These are phyloP conservation scores for Drosophila paramelanica DNA, from an alignment of 2,888 invertebrate species.

Conservation along the genomic window DNA sequence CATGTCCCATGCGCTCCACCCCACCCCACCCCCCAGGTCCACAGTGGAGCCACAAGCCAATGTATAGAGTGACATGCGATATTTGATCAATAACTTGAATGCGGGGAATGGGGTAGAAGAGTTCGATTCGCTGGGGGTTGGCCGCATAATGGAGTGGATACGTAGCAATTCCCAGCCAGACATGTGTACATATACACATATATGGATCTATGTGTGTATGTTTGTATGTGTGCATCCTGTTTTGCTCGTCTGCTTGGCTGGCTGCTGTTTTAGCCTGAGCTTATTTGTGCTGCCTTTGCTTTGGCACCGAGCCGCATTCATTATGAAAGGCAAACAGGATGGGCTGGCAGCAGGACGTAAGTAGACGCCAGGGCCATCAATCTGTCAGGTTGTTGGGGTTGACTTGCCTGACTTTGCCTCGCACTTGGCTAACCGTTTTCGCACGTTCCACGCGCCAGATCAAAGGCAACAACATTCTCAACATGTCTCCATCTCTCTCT, in stretches of 20 bases:
- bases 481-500: neutral
- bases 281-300: slow-evolving; percentile 29
- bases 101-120: slow-evolving; percentile 24
- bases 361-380: slow-evolving; percentile 63
- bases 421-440: slow-evolving; percentile 47
- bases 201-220: neutral
- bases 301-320: slow-evolving; percentile 71
- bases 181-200: neutral
- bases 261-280: slow-evolving; percentile 23
- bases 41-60: neutral
- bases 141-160: slow-evolving; percentile 42
- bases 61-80: slow-evolving; percentile 69
- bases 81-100: slow-evolving; percentile 72
- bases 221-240: slow-evolving; percentile 46
- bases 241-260: slow-evolving; percentile 36
- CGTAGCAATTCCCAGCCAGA: slow-evolving; percentile 18
- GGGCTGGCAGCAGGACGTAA: slow-evolving; percentile 39
- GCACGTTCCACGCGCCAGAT: slow-evolving; percentile 57
- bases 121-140: slow-evolving; percentile 36
- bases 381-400: slow-evolving; percentile 52
- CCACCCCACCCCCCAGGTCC: neutral
- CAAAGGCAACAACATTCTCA: slow-evolving; percentile 46
- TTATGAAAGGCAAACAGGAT: slow-evolving; percentile 77
- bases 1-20: neutral
- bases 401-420: slow-evolving; percentile 27